Base-by-base conservation (phyloP, 2,113 vertebrate genomes). In the Callaeas wilsoni region DNA sequence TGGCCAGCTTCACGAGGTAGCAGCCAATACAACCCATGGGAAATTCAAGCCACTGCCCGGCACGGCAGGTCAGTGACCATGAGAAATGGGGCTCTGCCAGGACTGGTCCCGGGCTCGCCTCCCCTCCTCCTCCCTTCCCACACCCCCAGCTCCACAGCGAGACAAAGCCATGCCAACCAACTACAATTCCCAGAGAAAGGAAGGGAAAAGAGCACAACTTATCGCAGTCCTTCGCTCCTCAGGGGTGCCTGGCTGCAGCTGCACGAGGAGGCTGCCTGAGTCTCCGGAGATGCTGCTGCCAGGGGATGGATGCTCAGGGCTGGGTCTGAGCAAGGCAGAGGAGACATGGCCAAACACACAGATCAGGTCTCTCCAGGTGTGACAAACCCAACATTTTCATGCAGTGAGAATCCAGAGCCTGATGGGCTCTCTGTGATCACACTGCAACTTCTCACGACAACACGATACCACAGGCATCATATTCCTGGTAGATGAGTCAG, bases 31-130 rank as follows among this genome's bases (percentile, higher is more conserved):
- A 2, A 29, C 15, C 56, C 90, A 70, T 88, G 92, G 76, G 92
- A 95, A 96, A 95, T 77, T 56, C 71, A 73, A 96, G 89, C 73
- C 62, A 16, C 21, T 87, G 49, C 68, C 92, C 84, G 56, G 64
- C 12, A 0, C 1, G 1, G 92, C 53, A 35, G 49, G 79, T 49
- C 85, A 76, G 49, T 27, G 85, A 26, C 76, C 57, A 12, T 7
- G 9, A 89, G 90, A 71, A 52, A 46, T 4, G 0, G 75, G 81
- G 57, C 77, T 82, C 37, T 95, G 89, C 84, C 95, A 96, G 84
- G 56, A 35, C 33, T 52, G 76, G n/a, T 33, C 67, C 86, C 1
- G 3, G 80, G 32, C 69, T 94, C 0, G 1, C 56, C 59, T 60
- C 57, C 39, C 37, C 57, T 86, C 63, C 42, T 84, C 74, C 88